phyloP scores from a whole-genome alignment of 1,140 invertebrate genomes.

The Scaptomyza pallida region DNA sequence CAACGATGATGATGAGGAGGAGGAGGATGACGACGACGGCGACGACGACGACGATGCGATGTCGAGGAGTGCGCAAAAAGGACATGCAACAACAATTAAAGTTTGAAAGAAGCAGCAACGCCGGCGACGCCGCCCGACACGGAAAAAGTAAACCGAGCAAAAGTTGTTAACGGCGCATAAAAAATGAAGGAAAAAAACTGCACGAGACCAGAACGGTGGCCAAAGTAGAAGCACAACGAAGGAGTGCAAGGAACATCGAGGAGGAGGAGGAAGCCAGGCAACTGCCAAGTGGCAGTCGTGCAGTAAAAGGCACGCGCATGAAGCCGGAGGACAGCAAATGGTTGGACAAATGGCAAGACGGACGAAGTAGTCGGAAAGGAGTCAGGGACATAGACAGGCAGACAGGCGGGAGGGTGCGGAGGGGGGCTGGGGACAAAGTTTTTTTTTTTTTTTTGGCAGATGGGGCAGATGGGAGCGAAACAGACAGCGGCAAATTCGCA shows the following conservation, averaged over 20 bases:
- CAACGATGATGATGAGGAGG: conserved; percentile 29
- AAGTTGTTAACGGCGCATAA: conserved; percentile 82
- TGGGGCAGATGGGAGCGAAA: conserved; percentile 3
- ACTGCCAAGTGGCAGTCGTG: conserved; percentile 70
- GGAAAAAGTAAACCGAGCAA: conserved; percentile 82
- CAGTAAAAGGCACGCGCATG: conserved; percentile 78
- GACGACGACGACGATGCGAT: conserved; percentile 20
- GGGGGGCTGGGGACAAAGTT: conserved; percentile 34
- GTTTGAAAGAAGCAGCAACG: conserved; percentile 72
- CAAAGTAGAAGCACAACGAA: conserved; percentile 17
- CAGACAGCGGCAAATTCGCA: conserved; percentile 81
- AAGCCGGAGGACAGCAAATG: conserved; percentile 42
- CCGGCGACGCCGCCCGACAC: conserved; percentile 69
- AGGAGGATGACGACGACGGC: conserved; percentile 24
- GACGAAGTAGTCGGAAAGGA: neutral
- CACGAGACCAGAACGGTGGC: conserved; percentile 22
- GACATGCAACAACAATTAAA: conserved; percentile 83
- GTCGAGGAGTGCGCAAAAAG: conserved; percentile 56
- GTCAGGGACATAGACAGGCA: neutral
- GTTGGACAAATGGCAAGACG: conserved; percentile 15
- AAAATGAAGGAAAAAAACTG: conserved; percentile 72
- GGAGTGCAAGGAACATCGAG: neutral
- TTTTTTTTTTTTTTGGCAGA: too few species aligned
- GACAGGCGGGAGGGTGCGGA: too few species aligned
- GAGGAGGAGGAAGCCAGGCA: conserved; percentile 13